Percentiles rank a stretch among this genome's conserved stretches.
Conservation (phyloP, 2,797 vertebrate genomes). For the Neostethus bicornis region DNA sequence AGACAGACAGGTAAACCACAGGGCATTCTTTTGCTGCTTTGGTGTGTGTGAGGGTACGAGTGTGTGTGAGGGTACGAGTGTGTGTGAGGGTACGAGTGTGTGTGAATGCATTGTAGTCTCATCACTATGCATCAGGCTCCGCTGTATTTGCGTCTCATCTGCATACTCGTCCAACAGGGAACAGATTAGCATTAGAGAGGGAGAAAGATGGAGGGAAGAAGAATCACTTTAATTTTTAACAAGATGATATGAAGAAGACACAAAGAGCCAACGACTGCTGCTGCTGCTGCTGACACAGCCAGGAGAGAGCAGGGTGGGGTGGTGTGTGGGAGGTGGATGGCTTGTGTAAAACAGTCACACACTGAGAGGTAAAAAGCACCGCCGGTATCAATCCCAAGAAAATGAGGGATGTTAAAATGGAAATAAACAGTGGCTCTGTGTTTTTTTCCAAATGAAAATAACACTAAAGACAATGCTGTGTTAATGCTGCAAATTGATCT, state of each 20-base stretch:
- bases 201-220: conserved; percentile 61
- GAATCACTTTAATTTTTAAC: conserved; percentile 86
- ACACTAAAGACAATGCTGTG: conserved; percentile 82
- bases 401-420: conserved; percentile 52
- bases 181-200: conserved; percentile 81
- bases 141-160: conserved; percentile 78
- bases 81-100: conserved; percentile 28
- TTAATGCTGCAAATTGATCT: conserved; percentile 91
- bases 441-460: conserved; percentile 77
- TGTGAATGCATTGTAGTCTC: conserved; percentile 59
- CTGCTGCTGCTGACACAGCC: conserved; percentile 71
- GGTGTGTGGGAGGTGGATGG: conserved; percentile 24
- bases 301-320: conserved; percentile 49
- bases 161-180: conserved; percentile 81
- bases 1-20: conserved; percentile 79
- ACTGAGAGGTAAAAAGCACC: conserved; percentile 26
- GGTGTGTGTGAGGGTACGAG: conserved; percentile 51
- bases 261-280: conserved; percentile 66
- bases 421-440: conserved; percentile 57
- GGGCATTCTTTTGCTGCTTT: conserved; percentile 69
- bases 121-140: conserved; percentile 78
- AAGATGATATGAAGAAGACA: conserved; percentile 81
- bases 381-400: conserved; percentile 69
- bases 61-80: conserved; percentile 27
- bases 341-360: conserved; percentile 27